Conservation (phyloP, 1,140 invertebrate genomes). For the Apis dorsata region DNA sequence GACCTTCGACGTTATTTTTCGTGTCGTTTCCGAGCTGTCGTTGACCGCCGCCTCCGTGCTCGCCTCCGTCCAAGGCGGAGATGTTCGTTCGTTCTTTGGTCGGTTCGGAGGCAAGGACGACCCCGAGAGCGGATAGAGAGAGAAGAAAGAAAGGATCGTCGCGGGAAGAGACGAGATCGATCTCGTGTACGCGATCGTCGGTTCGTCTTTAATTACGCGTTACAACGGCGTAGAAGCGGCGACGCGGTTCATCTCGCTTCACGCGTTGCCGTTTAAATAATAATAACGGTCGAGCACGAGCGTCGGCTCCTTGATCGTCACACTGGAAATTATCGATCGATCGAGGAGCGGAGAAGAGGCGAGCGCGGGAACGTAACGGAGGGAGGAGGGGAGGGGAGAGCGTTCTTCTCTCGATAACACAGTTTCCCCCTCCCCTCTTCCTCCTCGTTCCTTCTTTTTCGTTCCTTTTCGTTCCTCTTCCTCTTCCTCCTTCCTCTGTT, state of each 20-base stretch:
- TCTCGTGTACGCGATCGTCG: not conserved
- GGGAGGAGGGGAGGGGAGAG: too few relatives aligned
- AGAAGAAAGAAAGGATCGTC: not conserved
- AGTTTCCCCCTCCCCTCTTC: constrained; percentile 5
- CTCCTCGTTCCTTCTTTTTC: too few relatives aligned
- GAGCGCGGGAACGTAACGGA: too few relatives aligned
- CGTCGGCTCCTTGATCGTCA: constrained; percentile 43
- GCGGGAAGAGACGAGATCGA: not conserved
- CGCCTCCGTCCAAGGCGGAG: not conserved
- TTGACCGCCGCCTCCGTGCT: constrained; percentile 1
- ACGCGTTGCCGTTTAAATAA: constrained; percentile 37
- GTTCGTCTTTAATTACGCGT: constrained; percentile 41
- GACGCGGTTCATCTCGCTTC: constrained; percentile 33
- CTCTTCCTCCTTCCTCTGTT: too few relatives aligned
- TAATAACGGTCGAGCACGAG: not conserved
- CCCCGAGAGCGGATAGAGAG: too few relatives aligned
- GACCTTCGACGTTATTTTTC: constrained; percentile 45
- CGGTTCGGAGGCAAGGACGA: not conserved
- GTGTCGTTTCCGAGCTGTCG: not conserved
- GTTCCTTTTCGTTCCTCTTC: not conserved
- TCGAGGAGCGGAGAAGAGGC: not conserved
- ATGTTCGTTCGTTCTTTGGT: not conserved
- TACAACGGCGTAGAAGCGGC: not conserved
- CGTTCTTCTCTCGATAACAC: not conserved
- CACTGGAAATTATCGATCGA: constrained; percentile 48